Evolutionary conservation across 2,113 vertebrate species (phyloP).

Genomic region (Echinops telfairi): DNA sequence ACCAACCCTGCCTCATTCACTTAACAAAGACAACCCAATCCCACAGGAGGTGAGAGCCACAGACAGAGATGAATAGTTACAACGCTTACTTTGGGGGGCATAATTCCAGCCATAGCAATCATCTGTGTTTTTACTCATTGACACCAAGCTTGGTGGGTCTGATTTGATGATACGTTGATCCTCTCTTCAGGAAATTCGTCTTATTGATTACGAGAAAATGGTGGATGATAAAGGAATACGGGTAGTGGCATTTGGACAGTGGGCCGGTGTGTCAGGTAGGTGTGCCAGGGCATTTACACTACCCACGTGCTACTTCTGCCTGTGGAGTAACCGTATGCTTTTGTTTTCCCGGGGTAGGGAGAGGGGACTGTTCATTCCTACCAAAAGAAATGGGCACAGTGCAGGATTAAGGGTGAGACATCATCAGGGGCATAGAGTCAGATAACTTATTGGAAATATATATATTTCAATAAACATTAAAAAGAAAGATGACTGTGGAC

Average conservation of each 20-base stretch:
- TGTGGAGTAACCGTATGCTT: neutral
- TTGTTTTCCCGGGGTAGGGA: neutral
- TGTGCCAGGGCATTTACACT: neutral
- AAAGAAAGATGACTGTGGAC: neutral
- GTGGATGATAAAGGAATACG: slow-evolving; percentile 95
- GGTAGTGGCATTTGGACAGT: slow-evolving; percentile 98
- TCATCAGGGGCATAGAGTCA: neutral
- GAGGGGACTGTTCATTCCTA: neutral
- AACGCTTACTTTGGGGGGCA: neutral
- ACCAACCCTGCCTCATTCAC: neutral
- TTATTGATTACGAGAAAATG: slow-evolving; percentile 99
- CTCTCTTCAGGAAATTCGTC: slow-evolving; percentile 93
- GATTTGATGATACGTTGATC: neutral
- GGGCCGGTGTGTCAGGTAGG: slow-evolving; percentile 98
- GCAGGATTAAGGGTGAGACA: neutral
- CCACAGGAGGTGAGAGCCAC: neutral
- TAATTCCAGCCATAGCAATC: neutral
- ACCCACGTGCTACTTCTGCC: neutral
- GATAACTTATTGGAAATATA: neutral
- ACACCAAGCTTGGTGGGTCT: slow-evolving; percentile 8
- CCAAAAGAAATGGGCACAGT: neutral
- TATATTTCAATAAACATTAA: neutral
- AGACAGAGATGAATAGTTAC: neutral
- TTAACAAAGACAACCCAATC: neutral
- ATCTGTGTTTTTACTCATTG: neutral